These are phyloP conservation scores for Phortica magna DNA, from an alignment of 2,888 invertebrate species.

Conservation along the genomic window DNA sequence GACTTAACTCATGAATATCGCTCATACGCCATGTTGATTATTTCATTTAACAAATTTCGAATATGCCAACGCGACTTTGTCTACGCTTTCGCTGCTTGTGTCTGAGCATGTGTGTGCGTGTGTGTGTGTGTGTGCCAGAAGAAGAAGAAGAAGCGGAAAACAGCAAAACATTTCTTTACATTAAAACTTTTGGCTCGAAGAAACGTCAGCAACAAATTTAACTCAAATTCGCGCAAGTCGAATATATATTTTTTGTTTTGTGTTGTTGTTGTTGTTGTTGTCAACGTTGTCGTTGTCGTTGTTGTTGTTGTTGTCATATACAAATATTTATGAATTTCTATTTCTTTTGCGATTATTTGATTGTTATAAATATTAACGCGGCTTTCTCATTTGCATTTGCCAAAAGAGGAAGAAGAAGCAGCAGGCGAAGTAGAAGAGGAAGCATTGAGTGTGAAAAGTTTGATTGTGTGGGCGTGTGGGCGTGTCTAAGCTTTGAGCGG, in stretches of 20 bases:
- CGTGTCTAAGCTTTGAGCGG: neutral
- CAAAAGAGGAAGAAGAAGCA: neutral
- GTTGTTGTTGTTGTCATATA: slow-evolving; percentile 28
- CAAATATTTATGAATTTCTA: slow-evolving; percentile 55
- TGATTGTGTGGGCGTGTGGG: neutral
- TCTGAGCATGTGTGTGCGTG: neutral
- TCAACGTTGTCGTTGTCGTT: no score
- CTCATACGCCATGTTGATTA: slow-evolving; percentile 23
- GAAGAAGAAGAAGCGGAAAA: neutral
- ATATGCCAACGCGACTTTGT: slow-evolving; percentile 5
- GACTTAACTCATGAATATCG: neutral
- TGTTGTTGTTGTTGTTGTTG: no score
- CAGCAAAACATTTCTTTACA: neutral
- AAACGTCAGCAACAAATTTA: neutral
- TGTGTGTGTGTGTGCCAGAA: neutral
- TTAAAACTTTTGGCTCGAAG: neutral
- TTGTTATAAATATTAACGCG: neutral
- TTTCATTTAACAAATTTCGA: slow-evolving; percentile 31
- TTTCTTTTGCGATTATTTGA: slow-evolving; percentile 45
- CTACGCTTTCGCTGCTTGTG: neutral
- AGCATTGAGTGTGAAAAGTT: neutral
- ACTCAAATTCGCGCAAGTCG: neutral
- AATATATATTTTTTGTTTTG: no score
- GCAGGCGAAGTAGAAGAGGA: no score
- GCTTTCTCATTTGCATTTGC: neutral